Base-by-base conservation (phyloP, 2,888 invertebrate genomes). In the Torymus tubicola region DNA sequence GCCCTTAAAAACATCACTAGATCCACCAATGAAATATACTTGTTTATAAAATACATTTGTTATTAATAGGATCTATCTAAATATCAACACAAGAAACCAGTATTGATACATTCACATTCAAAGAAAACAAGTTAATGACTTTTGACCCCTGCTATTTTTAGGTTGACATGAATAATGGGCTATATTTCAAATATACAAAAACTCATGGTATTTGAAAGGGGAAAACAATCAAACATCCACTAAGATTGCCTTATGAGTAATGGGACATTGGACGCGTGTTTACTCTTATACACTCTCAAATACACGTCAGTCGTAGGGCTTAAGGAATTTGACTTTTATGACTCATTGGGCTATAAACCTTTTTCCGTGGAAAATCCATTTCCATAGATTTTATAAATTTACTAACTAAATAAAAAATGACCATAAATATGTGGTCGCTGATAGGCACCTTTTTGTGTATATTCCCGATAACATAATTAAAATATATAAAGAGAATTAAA, bases 361-460 rank as follows among this genome's bases (percentile, higher is more conserved):
- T 57, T 72, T 71, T 63, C 53, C 52, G 14, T 21, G 13, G 3
- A 5, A n/a, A n/a, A 61, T 57, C 14, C 31, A 69, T 13, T 42
- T 72, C 16, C 16, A 16, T 16, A n/a, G n/a, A 93, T 92, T 75
- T 31, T 11, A 5, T 58, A 58, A 1, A 16, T 58, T 58, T 58
- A 16, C 2, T 58, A 24, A 24, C 24, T 24, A 24, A 24, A 24
- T n/a, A n/a, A n/a, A n/a, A n/a, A n/a, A n/a, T n/a, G n/a, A n/a
- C n/a, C n/a, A n/a, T n/a, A n/a, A n/a, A n/a, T n/a, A n/a, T n/a
- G n/a, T n/a, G n/a, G n/a, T n/a, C n/a, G n/a, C n/a, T n/a, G n/a
- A n/a, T n/a, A n/a, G n/a, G n/a, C n/a, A n/a, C n/a, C n/a, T n/a
- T n/a, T n/a, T n/a, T n/a, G n/a, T n/a, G n/a, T n/a, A n/a, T n/a